Evolutionary conservation across 1,140 invertebrate species (phyloP).

Genomic region (Bombus cullumanus): DNA sequence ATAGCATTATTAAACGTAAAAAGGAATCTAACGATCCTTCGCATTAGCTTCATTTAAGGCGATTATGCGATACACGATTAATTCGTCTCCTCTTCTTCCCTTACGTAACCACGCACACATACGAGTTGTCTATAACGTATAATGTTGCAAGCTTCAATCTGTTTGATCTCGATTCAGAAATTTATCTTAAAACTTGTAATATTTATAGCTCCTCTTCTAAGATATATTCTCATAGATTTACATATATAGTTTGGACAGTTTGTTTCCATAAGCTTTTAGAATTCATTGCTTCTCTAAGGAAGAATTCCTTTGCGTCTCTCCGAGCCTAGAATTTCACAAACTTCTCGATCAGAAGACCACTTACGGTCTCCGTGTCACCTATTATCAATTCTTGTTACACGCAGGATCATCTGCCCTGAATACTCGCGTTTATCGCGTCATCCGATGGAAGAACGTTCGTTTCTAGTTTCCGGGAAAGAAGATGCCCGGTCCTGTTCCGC

Average conservation of each 20-base stretch:
- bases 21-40: background rate
- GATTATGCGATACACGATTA: background rate
- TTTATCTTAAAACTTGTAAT: too few relatives aligned
- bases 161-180: background rate
- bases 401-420: background rate
- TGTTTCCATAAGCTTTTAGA: too few relatives aligned
- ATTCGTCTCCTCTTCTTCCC: background rate
- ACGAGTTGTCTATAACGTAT: background rate
- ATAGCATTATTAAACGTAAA: background rate
- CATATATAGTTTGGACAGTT: too few relatives aligned
- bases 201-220: too few relatives aligned
- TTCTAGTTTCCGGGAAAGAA: conserved; percentile 16
- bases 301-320: too few relatives aligned
- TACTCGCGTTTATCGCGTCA: too few relatives aligned
- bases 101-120: background rate
- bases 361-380: background rate
- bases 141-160: background rate
- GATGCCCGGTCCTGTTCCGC: background rate
- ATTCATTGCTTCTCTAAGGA: too few relatives aligned
- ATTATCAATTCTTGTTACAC: background rate
- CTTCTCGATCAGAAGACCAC: too few relatives aligned
- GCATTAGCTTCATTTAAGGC: background rate
- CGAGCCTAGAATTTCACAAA: too few relatives aligned
- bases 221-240: too few relatives aligned
- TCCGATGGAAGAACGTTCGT: background rate